Conservation (phyloP, 2,113 vertebrate genomes). For the Nothoprocta pentlandii region DNA sequence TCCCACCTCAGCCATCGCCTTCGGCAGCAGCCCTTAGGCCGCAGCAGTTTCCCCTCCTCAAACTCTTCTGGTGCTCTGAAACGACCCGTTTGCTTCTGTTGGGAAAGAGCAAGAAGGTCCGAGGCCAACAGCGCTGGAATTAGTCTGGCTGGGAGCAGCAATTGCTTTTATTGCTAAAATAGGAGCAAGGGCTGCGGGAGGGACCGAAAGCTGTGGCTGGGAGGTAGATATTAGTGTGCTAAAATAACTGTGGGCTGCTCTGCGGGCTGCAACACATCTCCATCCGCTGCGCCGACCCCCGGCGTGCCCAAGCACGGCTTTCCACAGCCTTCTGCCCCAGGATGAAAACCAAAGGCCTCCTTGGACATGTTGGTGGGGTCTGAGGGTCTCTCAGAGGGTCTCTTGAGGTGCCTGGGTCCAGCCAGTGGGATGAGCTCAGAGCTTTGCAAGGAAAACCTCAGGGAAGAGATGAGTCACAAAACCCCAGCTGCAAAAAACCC, state of each 20-base stretch:
- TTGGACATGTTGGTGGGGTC: not conserved
- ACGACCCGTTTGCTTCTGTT: not conserved
- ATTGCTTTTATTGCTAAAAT: not conserved
- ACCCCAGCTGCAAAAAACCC: not conserved
- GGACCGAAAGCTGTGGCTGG: not conserved
- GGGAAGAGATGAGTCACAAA: not conserved
- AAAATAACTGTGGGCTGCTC: constrained; percentile 47
- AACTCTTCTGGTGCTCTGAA: not conserved
- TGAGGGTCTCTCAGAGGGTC: no score
- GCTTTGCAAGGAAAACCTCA: not conserved
- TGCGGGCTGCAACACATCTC: constrained; percentile 11
- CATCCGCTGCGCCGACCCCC: not conserved
- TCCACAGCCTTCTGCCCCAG: not conserved
- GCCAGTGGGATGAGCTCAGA: not conserved
- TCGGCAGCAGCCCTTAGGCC: not conserved
- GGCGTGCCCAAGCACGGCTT: not conserved
- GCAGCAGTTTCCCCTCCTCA: not conserved
- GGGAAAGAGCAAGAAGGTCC: not conserved
- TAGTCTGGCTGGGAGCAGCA: not conserved
- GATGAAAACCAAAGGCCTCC: not conserved
- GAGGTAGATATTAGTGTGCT: constrained; percentile 6
- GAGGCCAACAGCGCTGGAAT: not conserved
- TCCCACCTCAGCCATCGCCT: not conserved
- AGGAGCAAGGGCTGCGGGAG: not conserved
- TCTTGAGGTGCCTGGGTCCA: fast-evolving